A percentile compares a stretch with the other conserved stretches of the same genome.
These are phyloP conservation scores for Poecilia picta DNA, from an alignment of 2,797 vertebrate species.

Conservation along the genomic window DNA sequence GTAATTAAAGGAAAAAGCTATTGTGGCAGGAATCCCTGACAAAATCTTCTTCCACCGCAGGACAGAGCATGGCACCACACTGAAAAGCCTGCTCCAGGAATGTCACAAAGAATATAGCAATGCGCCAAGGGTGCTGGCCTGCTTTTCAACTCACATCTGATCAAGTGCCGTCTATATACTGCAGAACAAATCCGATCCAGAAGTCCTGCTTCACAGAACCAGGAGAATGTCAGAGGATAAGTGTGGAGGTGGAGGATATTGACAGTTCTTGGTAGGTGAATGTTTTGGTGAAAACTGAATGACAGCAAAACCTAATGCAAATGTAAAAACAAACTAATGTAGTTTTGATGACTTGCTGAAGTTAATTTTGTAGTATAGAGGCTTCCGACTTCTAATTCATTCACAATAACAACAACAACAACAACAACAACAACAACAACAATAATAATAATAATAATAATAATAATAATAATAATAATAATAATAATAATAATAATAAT, in stretches of 20 bases:
- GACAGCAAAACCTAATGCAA: not conserved
- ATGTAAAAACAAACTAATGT: not conserved
- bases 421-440: too few relatives aligned
- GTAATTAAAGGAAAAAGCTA: not conserved
- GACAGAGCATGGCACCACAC: not conserved
- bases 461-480: not conserved
- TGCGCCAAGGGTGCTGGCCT: not conserved
- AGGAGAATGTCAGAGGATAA: not conserved
- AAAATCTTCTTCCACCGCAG: not conserved
- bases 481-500: not conserved
- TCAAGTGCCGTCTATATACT: not conserved
- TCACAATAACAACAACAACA: not conserved
- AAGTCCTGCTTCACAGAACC: not conserved
- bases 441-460: not conserved
- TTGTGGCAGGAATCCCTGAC: not conserved
- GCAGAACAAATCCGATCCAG: constrained; percentile 4
- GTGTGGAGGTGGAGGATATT: not conserved
- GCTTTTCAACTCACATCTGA: constrained; percentile 2
- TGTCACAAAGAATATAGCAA: constrained; percentile 3
- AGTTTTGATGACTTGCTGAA: not conserved
- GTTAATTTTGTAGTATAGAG: not conserved
- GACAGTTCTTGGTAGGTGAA: not conserved
- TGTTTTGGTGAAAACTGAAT: not conserved
- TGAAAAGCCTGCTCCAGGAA: not conserved
- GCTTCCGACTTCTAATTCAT: not conserved